These are phyloP conservation scores for Chrysomela aeneicollis DNA, from an alignment of 2,888 invertebrate species.

Conservation along the genomic window DNA sequence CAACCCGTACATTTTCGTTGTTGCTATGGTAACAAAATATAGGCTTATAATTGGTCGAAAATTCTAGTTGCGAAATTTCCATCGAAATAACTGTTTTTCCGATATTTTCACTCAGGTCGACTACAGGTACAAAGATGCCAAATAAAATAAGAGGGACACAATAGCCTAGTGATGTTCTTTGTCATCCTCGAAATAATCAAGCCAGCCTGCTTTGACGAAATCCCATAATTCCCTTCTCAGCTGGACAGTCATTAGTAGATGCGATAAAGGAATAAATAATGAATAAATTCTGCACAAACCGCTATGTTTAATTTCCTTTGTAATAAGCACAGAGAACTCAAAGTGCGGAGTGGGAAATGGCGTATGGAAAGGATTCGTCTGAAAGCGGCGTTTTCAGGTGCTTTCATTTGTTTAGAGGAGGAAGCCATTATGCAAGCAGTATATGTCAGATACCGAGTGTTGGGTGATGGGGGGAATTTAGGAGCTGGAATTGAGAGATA, in stretches of 20 bases:
- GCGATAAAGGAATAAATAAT: neutral
- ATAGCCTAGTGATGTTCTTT: too few species aligned
- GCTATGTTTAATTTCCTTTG: neutral
- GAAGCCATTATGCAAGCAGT: neutral
- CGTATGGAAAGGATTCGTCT: neutral
- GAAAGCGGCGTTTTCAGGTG: neutral
- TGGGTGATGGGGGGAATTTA: neutral
- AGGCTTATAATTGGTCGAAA: too few species aligned
- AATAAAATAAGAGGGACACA: too few species aligned
- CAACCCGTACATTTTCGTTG: too few species aligned
- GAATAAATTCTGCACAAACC: neutral
- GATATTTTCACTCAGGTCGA: too few species aligned
- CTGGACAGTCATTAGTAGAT: neutral
- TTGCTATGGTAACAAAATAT: too few species aligned
- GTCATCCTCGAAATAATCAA: too few species aligned
- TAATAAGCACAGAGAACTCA: neutral
- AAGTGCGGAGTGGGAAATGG: neutral
- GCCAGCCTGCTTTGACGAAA: too few species aligned
- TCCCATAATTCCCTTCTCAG: neutral
- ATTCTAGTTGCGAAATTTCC: too few species aligned
- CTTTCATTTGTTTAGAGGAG: neutral
- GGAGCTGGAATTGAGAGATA: neutral
- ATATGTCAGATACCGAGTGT: neutral
- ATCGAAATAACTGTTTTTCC: too few species aligned
- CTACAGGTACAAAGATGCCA: too few species aligned